Base-by-base conservation (phyloP, 2,888 invertebrate genomes). In the Campoplex capitator region DNA sequence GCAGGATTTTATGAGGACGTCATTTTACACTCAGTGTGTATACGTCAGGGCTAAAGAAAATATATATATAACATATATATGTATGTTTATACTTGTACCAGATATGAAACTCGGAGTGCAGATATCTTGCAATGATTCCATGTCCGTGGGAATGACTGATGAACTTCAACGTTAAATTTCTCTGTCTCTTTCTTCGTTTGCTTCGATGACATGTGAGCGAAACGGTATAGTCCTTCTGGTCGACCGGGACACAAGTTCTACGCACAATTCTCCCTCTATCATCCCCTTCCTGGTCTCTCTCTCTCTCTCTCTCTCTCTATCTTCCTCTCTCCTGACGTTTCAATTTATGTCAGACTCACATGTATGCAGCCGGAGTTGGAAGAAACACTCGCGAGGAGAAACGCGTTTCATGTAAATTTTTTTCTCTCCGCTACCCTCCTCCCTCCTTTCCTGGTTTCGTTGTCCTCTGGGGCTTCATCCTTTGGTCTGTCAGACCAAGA, bases 91-190 rank as follows among this genome's bases (percentile, higher is more conserved):
- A 88, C 92, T 90, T 18, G 79, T 38, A 58, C 56, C 54, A 56
- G 92, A 90, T 91, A 91, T 89, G 91, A 91, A 90, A 45, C 79
- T 80, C 68, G 71, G 71, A 42, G 51, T 76, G 65, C 74, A 80
- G 67, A 87, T 84, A 75, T 79, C 73, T 74, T 85, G 88, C 88
- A 83, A 89, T 89, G 89, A 89, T 85, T 88, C 74, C 83, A 74
- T 62, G 86, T 88, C 83, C 85, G 82, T 81, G 83, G 89, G 93
- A 93, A 94, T 94, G 94, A 94, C 94, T 94, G 94, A 94, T 94
- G 94, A 94, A 94, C 93, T 93, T 93, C 92, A 93, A 91, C 93
- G 92, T 91, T 88, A 90, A 74, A 92, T 81, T 93, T 92, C 92
- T 92, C 92, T 91, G 91, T 91, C 79, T 81, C 85, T 56, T 82